Conservation (phyloP, 2,888 invertebrate genomes). For the Stenurella melanura region DNA sequence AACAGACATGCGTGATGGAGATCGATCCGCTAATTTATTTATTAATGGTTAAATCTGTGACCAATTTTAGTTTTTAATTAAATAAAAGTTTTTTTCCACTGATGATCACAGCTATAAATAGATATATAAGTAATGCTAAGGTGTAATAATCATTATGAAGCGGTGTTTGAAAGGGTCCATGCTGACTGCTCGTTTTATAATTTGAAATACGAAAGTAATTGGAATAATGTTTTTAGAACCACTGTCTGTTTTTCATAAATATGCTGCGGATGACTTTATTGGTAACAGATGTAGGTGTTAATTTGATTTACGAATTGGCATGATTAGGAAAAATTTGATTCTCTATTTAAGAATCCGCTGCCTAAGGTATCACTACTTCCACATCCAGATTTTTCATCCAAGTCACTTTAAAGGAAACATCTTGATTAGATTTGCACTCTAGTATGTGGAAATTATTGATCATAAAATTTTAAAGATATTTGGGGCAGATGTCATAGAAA, state of each 20-base stretch:
- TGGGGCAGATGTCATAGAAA: too few species aligned
- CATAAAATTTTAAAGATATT: too few species aligned
- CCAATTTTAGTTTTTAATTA: slow-evolving; percentile 1
- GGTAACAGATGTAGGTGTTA: not conserved
- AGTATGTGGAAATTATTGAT: too few species aligned
- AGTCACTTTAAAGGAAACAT: too few species aligned
- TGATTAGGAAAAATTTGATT: too few species aligned
- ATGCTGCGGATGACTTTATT: not conserved
- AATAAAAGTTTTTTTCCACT: not conserved
- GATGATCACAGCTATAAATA: not conserved
- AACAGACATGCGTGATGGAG: not conserved
- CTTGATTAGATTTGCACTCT: too few species aligned
- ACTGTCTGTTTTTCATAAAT: not conserved
- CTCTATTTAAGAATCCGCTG: too few species aligned
- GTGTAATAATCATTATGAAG: not conserved
- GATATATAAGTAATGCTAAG: not conserved
- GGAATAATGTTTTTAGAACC: not conserved
- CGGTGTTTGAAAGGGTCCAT: not conserved
- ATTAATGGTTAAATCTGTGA: not conserved
- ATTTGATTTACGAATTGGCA: not conserved
- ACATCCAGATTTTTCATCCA: too few species aligned
- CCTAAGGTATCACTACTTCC: too few species aligned
- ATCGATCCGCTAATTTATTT: not conserved
- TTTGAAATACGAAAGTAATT: not conserved
- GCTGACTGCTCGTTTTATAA: not conserved